A percentile compares a stretch with the other conserved stretches of the same genome.
phyloP scores from a whole-genome alignment of 2,888 invertebrate species.

The Acanthosepion lycidas region DNA sequence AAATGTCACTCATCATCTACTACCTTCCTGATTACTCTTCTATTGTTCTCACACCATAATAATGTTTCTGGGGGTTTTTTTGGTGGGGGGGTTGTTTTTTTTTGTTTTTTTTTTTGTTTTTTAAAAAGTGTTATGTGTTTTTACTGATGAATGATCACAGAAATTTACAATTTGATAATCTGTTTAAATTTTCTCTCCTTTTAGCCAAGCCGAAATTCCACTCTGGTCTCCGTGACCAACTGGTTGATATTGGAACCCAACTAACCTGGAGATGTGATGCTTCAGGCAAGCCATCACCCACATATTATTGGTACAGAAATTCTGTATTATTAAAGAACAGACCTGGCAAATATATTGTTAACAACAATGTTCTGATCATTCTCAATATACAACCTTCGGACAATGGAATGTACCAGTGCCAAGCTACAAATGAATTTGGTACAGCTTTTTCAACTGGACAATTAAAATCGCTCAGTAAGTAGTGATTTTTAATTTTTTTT shows the following conservation, averaged over 20 bases:
- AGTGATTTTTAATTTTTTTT: not conserved
- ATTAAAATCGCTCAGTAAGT: constrained; percentile 38
- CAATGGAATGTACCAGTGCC: constrained; percentile 95
- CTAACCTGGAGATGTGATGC: constrained; percentile 71
- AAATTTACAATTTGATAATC: no score
- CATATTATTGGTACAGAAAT: constrained; percentile 68
- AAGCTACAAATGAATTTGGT: constrained; percentile 85
- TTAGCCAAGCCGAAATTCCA: constrained; percentile 70
- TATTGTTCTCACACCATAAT: no score
- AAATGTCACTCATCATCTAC: no score
- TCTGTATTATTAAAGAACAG: constrained; percentile 53
- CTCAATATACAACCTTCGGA: constrained; percentile 51
- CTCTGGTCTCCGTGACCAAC: constrained; percentile 66
- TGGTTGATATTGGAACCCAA: constrained; percentile 64
- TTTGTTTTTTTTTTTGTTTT: not conserved
- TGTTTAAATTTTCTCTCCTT: constrained; percentile 37
- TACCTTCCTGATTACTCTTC: no score
- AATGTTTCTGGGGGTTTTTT: no score
- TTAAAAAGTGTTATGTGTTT: no score
- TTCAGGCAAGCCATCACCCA: constrained; percentile 62
- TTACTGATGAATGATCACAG: no score
- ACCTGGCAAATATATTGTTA: constrained; percentile 51
- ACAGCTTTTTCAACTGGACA: constrained; percentile 23
- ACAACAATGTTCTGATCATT: constrained; percentile 60
- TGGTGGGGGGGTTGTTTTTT: not conserved